Percentiles rank a stretch among this genome's conserved stretches.
Conservation (phyloP, 2,888 invertebrate species). For the Lapara coniferarum region DNA sequence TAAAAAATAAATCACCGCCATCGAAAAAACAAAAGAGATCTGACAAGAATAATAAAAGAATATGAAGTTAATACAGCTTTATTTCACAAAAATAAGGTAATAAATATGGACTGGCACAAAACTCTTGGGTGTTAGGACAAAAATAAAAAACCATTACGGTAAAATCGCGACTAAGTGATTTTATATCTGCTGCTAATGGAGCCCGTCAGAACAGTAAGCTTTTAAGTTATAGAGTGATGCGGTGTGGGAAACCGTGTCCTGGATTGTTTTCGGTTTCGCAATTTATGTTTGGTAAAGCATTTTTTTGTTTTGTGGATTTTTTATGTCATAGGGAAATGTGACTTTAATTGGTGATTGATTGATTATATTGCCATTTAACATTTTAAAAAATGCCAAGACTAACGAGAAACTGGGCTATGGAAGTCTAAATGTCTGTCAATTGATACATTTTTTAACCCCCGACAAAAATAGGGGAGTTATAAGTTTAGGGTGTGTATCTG, state of each 20-base stretch:
- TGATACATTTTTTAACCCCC: too few species aligned
- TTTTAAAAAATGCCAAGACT: too few species aligned
- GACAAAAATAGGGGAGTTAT: too few species aligned
- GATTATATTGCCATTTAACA: too few species aligned
- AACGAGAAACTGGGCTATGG: too few species aligned
- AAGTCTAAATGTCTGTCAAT: too few species aligned
- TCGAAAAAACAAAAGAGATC: background rate
- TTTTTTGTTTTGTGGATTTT: background rate
- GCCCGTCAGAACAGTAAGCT: slow-evolving; percentile 41
- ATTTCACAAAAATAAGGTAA: slow-evolving; percentile 27
- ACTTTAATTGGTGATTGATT: too few species aligned
- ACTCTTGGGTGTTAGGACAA: slow-evolving; percentile 20
- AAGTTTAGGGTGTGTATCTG: too few species aligned
- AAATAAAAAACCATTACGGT: slow-evolving; percentile 30
- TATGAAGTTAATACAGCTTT: slow-evolving; percentile 14
- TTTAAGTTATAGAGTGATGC: slow-evolving; percentile 42
- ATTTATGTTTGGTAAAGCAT: background rate
- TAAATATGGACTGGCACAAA: slow-evolving; percentile 25
- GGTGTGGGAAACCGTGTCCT: slow-evolving; percentile 11
- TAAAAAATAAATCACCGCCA: background rate
- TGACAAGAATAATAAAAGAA: slow-evolving; percentile 5
- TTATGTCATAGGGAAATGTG: background rate
- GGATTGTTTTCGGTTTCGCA: background rate
- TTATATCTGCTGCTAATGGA: slow-evolving; percentile 48
- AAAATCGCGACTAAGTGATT: slow-evolving; percentile 44